A percentile compares a stretch with the other conserved stretches of the same genome.
Conservation (phyloP, 2,888 invertebrate species). For the Pristionchus entomophagus region DNA sequence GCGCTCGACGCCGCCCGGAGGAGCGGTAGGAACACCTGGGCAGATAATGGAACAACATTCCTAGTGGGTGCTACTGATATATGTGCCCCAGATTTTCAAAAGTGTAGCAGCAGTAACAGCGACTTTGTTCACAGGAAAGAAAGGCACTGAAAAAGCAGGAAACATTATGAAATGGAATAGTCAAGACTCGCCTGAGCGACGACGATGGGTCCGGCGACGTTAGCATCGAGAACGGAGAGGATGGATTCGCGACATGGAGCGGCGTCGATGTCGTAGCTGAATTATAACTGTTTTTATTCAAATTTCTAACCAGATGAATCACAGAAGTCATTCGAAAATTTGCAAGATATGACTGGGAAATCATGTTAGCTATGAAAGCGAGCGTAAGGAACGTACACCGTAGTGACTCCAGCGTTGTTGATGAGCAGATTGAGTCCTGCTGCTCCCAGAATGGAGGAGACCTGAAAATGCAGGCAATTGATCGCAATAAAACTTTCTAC, state of each 20-base stretch:
- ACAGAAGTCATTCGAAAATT: no score
- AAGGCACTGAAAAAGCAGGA: neutral
- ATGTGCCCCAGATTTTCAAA: neutral
- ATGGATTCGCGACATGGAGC: neutral
- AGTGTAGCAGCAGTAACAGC: no score
- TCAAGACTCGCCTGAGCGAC: conserved; percentile 16
- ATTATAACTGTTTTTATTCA: no score
- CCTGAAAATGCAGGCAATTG: neutral
- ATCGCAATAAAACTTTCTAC: neutral
- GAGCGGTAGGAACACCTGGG: conserved; percentile 44
- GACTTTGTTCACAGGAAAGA: no score
- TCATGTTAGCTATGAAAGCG: no score
- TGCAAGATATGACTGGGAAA: no score
- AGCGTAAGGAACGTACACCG: neutral
- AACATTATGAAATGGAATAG: neutral
- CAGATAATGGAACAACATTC: neutral
- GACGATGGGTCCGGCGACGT: conserved; percentile 42
- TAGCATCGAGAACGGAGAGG: conserved; percentile 16
- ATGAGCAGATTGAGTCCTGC: conserved; percentile 39
- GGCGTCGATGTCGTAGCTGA: conserved; percentile 24
- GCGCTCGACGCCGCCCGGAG: neutral
- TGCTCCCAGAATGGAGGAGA: neutral
- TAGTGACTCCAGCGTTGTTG: conserved; percentile 39
- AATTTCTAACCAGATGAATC: no score
- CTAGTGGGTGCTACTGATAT: neutral